Conservation (phyloP, 2,113 vertebrate genomes). For the Progne subis region DNA sequence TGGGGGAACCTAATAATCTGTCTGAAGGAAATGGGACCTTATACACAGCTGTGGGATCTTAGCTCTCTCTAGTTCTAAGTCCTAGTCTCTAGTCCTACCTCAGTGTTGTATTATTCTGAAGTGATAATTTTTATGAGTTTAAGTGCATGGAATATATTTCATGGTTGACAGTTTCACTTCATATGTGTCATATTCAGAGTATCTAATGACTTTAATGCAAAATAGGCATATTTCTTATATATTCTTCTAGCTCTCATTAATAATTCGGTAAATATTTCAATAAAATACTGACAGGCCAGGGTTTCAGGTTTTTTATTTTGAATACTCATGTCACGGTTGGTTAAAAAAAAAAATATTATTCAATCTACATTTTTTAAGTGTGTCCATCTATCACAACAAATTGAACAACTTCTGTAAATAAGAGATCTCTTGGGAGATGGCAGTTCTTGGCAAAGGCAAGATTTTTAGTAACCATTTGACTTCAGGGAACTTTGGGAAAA, state of each 20-base stretch:
- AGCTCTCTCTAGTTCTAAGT: neutral
- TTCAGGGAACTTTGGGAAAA: neutral
- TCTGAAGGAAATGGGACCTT: neutral
- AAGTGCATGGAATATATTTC: neutral
- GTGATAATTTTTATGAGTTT: neutral
- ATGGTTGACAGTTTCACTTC: neutral
- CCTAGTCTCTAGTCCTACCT: neutral
- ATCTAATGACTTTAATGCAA: neutral
- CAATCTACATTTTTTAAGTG: neutral
- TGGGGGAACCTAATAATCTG: neutral
- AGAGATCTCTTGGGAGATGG: neutral
- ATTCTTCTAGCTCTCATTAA: neutral
- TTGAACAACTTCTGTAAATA: neutral
- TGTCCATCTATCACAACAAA: neutral
- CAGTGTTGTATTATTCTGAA: neutral
- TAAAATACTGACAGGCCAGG: neutral
- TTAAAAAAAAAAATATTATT: neutral
- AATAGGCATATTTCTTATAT: neutral
- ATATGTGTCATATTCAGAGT: neutral
- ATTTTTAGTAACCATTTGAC: neutral
- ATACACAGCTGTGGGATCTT: neutral
- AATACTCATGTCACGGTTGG: neutral
- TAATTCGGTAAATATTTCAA: neutral
- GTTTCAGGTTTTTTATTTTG: neutral
- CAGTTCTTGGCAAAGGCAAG: neutral